Evolutionary conservation across 2,888 invertebrate species (phyloP).

Genomic region (Phymatocera aterrima): DNA sequence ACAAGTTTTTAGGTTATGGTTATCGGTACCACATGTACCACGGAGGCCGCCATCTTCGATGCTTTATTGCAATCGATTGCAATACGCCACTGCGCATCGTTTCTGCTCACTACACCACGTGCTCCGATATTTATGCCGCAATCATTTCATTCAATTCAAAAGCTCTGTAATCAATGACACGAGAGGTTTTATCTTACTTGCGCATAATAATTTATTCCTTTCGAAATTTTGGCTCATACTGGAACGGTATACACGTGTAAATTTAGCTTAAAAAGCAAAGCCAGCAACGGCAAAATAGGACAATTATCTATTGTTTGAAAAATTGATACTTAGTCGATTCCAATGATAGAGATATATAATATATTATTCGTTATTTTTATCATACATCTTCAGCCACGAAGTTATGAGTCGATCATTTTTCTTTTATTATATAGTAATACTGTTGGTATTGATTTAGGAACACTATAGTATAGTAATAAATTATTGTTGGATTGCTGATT

Average conservation of each 20-base stretch:
- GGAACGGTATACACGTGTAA: too few species aligned
- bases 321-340: too few species aligned
- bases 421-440: background rate
- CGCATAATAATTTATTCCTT: too few species aligned
- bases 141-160: background rate
- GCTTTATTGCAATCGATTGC: background rate
- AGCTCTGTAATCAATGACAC: constrained; percentile 1
- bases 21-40: background rate
- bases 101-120: background rate
- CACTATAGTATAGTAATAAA: background rate
- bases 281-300: too few species aligned
- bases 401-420: background rate
- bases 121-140: too few species aligned
- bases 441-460: background rate
- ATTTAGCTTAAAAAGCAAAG: too few species aligned
- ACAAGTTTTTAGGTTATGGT: constrained; percentile 20
- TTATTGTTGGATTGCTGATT: background rate
- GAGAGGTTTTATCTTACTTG: too few species aligned
- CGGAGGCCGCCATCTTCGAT: background rate
- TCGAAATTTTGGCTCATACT: too few species aligned
- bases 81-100: constrained; percentile 3
- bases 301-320: too few species aligned
- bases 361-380: background rate
- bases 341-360: too few species aligned
- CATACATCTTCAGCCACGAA: background rate